phyloP scores from a whole-genome alignment of 53 echinoderm and acorn worm genomes.

The Arbacia lixula region DNA sequence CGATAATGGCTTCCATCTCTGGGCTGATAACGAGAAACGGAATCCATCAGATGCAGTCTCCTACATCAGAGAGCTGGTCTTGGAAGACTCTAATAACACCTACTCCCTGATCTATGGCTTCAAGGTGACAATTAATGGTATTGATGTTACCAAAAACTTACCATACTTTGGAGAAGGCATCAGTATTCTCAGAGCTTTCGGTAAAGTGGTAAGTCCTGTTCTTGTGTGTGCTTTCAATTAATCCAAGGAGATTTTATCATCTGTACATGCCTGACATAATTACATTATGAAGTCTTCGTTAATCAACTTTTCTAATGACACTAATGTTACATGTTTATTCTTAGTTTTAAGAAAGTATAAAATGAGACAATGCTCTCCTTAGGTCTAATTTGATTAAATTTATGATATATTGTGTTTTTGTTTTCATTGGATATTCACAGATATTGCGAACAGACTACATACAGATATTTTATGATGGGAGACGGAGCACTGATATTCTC shows the following conservation, averaged over 20 bases:
- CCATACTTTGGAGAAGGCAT: constrained; percentile 51
- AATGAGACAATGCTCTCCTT: too few species aligned
- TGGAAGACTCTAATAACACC: constrained; percentile 29
- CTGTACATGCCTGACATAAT: too few species aligned
- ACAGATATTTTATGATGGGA: constrained; percentile 53
- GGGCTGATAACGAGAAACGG: constrained; percentile 54
- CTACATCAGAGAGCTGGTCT: constrained; percentile 54
- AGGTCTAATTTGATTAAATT: too few species aligned
- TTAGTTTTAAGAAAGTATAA: too few species aligned
- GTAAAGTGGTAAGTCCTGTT: constrained; percentile 47
- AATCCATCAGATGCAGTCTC: constrained; percentile 59
- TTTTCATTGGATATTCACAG: too few species aligned
- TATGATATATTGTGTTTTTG: too few species aligned
- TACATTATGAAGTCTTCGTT: too few species aligned
- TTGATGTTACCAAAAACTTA: constrained; percentile 35
- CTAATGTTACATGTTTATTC: too few species aligned
- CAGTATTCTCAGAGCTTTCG: constrained; percentile 18
- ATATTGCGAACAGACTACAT: constrained; percentile 47
- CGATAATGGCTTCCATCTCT: constrained; percentile 52
- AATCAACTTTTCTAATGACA: too few species aligned
- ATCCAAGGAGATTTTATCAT: too few species aligned
- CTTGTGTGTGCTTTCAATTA: too few species aligned
- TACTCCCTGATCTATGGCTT: constrained; percentile 51
- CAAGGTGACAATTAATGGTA: constrained; percentile 61
- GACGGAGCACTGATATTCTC: constrained; percentile 9